Evolutionary conservation across 1,140 invertebrate genomes (phyloP).

Genomic region (Trachelipus rathkii): DNA sequence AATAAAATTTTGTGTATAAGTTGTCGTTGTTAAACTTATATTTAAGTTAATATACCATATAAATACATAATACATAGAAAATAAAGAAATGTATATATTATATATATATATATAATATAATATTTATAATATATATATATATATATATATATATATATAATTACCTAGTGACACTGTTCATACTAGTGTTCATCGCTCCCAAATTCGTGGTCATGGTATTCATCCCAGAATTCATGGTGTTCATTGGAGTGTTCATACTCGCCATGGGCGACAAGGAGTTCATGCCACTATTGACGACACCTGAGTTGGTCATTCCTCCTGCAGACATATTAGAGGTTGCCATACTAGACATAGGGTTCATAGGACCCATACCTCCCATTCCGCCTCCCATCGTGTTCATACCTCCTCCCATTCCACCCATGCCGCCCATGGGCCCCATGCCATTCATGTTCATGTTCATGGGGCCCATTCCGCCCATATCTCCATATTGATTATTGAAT

Average conservation of each 20-base stretch:
- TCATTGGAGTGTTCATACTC: conserved; percentile 32
- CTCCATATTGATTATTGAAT: conserved; percentile 57
- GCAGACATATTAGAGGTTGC: conserved; percentile 34
- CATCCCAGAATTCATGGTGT: no score
- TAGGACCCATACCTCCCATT: conserved; percentile 48
- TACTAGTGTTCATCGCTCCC: conserved; percentile 46
- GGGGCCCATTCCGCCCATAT: conserved; percentile 51
- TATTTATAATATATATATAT: no score
- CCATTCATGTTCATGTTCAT: conserved; percentile 50
- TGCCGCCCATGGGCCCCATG: conserved; percentile 35
- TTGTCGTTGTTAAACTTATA: no score
- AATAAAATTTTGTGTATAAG: no score
- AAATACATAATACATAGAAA: no score
- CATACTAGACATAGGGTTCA: conserved; percentile 38
- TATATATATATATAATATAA: no score
- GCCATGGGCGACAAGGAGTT: conserved; percentile 35
- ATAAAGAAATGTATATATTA: no score
- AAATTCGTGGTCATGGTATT: conserved; percentile 23
- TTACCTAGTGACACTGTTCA: conserved; percentile 40
- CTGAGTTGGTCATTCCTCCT: conserved; percentile 26
- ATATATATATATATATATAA: no score
- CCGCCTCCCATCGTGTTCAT: conserved; percentile 46
- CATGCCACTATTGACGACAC: conserved; percentile 33
- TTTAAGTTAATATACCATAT: no score
- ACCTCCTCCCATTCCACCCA: conserved; percentile 39